Conservation (phyloP, 1,140 invertebrate species). For the Bombyx mori region DNA sequence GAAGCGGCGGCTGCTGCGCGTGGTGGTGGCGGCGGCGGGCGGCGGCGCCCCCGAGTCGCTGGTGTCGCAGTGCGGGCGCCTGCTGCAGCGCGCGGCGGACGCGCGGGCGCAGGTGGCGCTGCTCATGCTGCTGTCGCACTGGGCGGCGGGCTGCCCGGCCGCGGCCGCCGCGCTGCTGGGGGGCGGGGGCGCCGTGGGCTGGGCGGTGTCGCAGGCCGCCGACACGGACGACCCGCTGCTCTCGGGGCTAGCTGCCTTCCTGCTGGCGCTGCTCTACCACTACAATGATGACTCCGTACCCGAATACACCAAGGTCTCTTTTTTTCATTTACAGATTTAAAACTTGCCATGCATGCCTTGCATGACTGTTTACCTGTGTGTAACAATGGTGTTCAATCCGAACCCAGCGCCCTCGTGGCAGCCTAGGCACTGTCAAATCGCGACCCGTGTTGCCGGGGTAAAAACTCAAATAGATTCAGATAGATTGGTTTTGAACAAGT, state of each 20-base stretch:
- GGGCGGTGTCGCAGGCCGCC: constrained; percentile 83
- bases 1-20: constrained; percentile 94
- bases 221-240: constrained; percentile 88
- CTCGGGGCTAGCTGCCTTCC: constrained; percentile 91
- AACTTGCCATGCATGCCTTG: too few species aligned
- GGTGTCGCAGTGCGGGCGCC: constrained; percentile 87
- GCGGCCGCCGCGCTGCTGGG: constrained; percentile 89
- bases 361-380: too few species aligned
- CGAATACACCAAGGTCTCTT: constrained; percentile 77
- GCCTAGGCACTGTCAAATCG: too few species aligned
- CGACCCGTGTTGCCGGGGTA: too few species aligned
- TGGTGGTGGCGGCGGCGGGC: constrained; percentile 90
- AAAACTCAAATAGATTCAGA: too few species aligned
- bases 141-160: constrained; percentile 88
- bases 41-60: constrained; percentile 89
- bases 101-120: constrained; percentile 77
- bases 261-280: constrained; percentile 93
- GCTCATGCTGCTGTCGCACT: constrained; percentile 91
- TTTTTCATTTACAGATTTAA: too few species aligned
- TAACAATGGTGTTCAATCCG: too few species aligned
- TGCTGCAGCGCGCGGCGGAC: constrained; percentile 84
- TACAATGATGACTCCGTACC: constrained; percentile 92
- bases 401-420: too few species aligned
- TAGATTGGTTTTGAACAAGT: too few species aligned
- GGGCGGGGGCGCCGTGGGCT: constrained; percentile 90